Evolutionary conservation across 1,140 invertebrate genomes (phyloP).

Genomic region (Druon quercuslanigerum): DNA sequence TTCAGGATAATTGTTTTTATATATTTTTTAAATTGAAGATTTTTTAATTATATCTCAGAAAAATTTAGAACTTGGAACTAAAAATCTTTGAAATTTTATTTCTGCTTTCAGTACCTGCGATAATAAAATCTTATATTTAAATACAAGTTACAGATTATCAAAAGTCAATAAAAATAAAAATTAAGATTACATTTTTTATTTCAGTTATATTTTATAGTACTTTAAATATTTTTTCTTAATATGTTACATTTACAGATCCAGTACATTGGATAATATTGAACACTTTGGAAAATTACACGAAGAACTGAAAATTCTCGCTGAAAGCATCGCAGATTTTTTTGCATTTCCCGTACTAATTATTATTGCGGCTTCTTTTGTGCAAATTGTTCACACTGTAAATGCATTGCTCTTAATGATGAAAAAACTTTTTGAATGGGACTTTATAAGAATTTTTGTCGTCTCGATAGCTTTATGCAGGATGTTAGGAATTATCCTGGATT

Average conservation of each 20-base stretch:
- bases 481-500: not conserved
- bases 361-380: conserved; percentile 13
- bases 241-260: not conserved
- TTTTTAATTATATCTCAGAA: no score
- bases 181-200: no score
- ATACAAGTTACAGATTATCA: no score
- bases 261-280: not conserved
- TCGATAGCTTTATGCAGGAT: conserved; percentile 3
- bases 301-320: not conserved
- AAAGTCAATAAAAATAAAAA: no score
- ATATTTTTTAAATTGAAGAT: no score
- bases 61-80: no score
- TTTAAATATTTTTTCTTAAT: not conserved
- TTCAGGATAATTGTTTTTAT: no score
- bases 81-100: no score
- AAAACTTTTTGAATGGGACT: not conserved
- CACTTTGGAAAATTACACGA: not conserved
- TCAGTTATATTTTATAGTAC: no score
- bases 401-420: not conserved
- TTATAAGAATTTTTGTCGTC: not conserved
- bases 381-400: conserved; percentile 17
- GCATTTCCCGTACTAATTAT: conserved; percentile 2
- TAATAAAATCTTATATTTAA: no score
- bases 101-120: no score
- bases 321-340: conserved; percentile 12